Evolutionary conservation across 64 coral and sea anemone species (phyloP).

Genomic region (Actinia equina): DNA sequence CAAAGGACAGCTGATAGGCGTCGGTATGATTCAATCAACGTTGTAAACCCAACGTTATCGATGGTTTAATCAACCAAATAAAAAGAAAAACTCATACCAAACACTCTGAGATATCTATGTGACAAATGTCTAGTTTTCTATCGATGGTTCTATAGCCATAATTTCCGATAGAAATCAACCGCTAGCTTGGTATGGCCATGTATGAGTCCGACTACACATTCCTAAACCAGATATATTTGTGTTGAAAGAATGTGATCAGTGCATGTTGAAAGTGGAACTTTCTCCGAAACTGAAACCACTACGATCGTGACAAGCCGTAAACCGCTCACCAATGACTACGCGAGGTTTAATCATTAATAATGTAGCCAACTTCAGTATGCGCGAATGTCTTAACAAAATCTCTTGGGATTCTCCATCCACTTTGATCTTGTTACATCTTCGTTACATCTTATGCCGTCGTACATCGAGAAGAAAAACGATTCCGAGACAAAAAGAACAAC

Average conservation of each 20-base stretch:
- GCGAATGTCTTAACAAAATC: background rate
- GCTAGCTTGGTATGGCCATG: background rate
- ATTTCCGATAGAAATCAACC: background rate
- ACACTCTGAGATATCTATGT: background rate
- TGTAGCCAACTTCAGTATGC: background rate
- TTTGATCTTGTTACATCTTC: no score
- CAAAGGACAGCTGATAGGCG: slow-evolving; percentile 10
- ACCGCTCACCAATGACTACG: background rate
- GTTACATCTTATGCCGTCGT: no score
- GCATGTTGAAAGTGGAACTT: background rate
- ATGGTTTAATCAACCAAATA: slow-evolving; percentile 20
- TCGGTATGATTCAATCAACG: background rate
- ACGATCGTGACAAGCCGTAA: background rate
- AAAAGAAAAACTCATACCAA: slow-evolving; percentile 21
- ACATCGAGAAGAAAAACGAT: no score
- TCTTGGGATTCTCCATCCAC: no score
- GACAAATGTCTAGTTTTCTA: background rate
- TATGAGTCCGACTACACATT: background rate
- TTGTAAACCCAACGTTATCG: background rate
- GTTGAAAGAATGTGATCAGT: background rate
- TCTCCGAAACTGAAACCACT: background rate
- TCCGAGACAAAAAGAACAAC: no score
- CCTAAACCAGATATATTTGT: background rate
- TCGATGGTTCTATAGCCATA: background rate
- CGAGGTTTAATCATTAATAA: background rate